Evolutionary conservation across 2,113 vertebrate genomes (phyloP), one percentile per base, ranked within the genome.

Genomic region (Tachysurus vachellii): DNA sequence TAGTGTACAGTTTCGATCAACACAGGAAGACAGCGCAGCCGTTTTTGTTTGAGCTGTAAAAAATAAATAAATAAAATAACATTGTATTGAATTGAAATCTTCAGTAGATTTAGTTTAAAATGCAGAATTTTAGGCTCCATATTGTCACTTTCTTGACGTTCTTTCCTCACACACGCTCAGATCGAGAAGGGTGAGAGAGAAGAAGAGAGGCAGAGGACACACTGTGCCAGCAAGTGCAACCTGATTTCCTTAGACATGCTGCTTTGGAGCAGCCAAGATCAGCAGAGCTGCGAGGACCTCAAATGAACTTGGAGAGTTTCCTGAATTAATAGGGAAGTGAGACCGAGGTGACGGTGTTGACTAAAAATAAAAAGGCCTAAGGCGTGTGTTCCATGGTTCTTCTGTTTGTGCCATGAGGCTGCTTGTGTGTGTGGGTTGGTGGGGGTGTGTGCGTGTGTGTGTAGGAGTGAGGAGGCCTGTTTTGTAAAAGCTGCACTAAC

Each of bases 171-270:
- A 11, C 5, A 70, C 77, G 68, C 21, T 75, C 21, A 10, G 17
- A 54, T 53, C 62, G 5, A 17, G 75, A 36, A 85, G 21, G 23
- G 28, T 26, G 31, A 75, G 59, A 10, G 42, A 88, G 88, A 66
- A 89, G 87, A 86, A 53, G 71, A 82, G 79, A 53, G 54, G 50
- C 84, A 85, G 84, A 91, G 93, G 93, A 93, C 93, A 91, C 94
- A 94, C 91, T 91, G 92, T 96, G 95, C 96, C 95, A 95, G 91
- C 82, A 92, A 95, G 90, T 91, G 89, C 95, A 95, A 96, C 94
- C 91, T 96, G 95, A 94, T 96, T 95, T 95, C 94, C 94, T 94
- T 95, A 96, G 96, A 95, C 88, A 90, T 61, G 86, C 89, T 93
- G 91, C 71, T 89, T 88, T 50, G 21, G 91, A 85, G 84, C 91